Evolutionary conservation across 2,888 invertebrate genomes (phyloP), one percentile per base, ranked within the genome.

Genomic region (Stratiomys singularior): DNA sequence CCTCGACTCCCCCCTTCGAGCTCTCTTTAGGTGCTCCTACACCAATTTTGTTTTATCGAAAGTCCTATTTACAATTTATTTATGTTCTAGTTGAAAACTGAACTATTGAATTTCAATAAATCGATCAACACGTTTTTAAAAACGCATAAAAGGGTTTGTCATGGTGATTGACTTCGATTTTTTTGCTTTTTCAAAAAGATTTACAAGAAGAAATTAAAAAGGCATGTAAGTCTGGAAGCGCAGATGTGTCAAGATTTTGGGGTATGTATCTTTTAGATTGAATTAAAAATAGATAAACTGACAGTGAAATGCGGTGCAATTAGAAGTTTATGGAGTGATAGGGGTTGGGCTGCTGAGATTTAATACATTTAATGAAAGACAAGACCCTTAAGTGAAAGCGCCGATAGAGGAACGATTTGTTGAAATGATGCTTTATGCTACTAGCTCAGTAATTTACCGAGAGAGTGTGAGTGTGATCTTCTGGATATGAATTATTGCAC

Each of bases 301-400:
- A 9, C 58, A 58, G 58, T 15, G 27, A 5, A 37, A 37, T 37
- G 37, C 37, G 66, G 66, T 27, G 23, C 58, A 74, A 74, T 74
- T 74, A 74, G 74, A 21, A 13, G 9, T 74, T 72, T 58, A 74
- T 74, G 28, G 58, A 37, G 74, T 74, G 74, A 30, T 74, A 58
- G 74, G 58, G 37, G 37, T 56, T 30, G 21, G 58, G 15, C 58
- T 58, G 23, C 21, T 21, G 30, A 13, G 37, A 0, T 74, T 74
- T 74, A 58, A 37, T 27, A 60, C 23, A 58, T 21, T 58, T 25
- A 37, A 15, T 72, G 56, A 72, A 72, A 58, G 74, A 74, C 37
- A 30, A 58, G 58, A 74, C 74, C 58, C 58, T 60, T 44, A 44
- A 37, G 72, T 69, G 69, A 47, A 69, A 69, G 69, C 69, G 69